These are phyloP conservation scores for Henicopernis longicauda DNA, from an alignment of 2,113 vertebrate genomes.

Conservation along the genomic window DNA sequence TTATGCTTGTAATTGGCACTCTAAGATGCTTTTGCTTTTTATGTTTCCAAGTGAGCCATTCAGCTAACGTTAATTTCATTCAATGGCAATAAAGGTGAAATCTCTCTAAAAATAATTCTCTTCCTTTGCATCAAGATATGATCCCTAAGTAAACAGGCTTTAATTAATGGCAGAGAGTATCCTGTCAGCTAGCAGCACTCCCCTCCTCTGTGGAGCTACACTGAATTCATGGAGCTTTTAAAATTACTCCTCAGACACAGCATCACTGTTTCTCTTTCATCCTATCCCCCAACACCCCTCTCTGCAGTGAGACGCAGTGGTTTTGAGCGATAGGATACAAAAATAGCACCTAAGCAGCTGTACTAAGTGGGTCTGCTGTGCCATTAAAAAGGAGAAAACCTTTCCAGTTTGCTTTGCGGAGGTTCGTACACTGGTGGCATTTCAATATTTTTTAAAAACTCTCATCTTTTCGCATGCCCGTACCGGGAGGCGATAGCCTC, in stretches of 20 bases:
- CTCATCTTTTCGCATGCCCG: not conserved
- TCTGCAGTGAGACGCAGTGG: not conserved
- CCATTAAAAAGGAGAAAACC: not conserved
- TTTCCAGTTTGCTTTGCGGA: not conserved
- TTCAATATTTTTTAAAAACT: not conserved
- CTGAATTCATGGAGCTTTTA: not conserved
- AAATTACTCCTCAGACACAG: not conserved
- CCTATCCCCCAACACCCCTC: not conserved
- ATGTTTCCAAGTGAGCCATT: conserved; percentile 43
- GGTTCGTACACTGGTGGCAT: not conserved
- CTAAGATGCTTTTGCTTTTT: conserved; percentile 35
- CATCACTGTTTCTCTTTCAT: conserved; percentile 21
- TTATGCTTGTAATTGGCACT: conserved; percentile 45
- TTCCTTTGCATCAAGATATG: not conserved
- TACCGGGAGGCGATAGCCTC: not conserved
- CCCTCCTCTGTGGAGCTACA: not conserved
- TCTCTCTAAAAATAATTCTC: conserved; percentile 36
- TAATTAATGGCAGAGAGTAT: conserved; percentile 28
- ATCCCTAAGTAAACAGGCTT: conserved; percentile 44
- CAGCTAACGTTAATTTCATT: not conserved
- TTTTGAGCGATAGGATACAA: conserved; percentile 28
- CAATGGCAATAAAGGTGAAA: conserved; percentile 39
- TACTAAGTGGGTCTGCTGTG: not conserved
- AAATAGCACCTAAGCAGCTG: conserved; percentile 47
- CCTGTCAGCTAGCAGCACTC: not conserved